Evolutionary conservation across 2,113 vertebrate species (phyloP), one percentile per base, ranked within the genome.

Genomic region (Poecilia latipinna): DNA sequence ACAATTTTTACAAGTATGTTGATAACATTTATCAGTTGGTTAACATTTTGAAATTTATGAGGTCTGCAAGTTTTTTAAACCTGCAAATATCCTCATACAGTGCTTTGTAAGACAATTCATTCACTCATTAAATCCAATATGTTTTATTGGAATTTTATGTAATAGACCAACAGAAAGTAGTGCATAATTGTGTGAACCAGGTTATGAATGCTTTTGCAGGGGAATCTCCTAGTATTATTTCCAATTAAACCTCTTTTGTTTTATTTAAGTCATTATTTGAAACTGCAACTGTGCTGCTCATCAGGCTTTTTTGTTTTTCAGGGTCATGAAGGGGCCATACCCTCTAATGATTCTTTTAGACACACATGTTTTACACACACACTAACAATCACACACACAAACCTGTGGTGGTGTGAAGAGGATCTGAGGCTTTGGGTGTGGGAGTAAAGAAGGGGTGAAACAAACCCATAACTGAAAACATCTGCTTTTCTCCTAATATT

Each of bases 391-490:
- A 70, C 74, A 68, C 77, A 63, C 69, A 75, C 29, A 74, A 39
- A 75, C 75, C 76, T 86, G 79, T 17, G 65, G 82, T 70, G 85
- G 74, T 85, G 75, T 83, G 51, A 84, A 68, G 81, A 90, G 78
- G 89, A 91, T 95, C 91, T 89, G 93, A 96, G 95, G 86, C 70
- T 89, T 90, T 85, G 72, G 95, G 95, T 95, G 95, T 94, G 94
- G 95, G 95, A 93, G 94, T 94, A 75, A 83, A 75, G 70, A 78
- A 37, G 60, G 73, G 68, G n/a, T 82, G 76, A 75, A 66, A 85
- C 72, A 85, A 89, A 80, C 89, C 88, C 60, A 93, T 88, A 98
- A 98, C 95, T 86, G 91, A 95, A 97, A 97, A 95, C 97, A 98
- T 95, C 95, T 97, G 96, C 92, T 93, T 93, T 84, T 93, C 77